These are phyloP conservation scores for Tretioscincus oriximinensis DNA, from an alignment of 2,113 vertebrate species.

Conservation along the genomic window DNA sequence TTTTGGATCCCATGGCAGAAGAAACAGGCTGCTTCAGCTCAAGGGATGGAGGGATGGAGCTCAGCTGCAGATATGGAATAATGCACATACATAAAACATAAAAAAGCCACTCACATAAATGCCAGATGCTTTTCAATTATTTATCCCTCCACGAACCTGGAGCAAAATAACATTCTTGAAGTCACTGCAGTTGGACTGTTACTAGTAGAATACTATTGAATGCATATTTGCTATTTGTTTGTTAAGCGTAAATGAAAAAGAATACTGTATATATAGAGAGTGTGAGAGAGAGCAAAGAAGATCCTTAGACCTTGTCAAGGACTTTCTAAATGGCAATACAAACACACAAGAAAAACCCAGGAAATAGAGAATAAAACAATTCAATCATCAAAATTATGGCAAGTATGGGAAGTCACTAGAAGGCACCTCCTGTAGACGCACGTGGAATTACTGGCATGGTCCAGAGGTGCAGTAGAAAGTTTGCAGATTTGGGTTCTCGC, in stretches of 20 bases:
- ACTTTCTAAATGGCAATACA: constrained; percentile 55
- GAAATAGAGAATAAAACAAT: neutral
- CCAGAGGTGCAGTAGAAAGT: too few species aligned
- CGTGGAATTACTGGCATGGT: too few species aligned
- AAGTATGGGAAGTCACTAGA: neutral
- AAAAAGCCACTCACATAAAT: constrained; percentile 41
- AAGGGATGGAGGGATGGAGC: constrained; percentile 41
- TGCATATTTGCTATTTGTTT: constrained; percentile 52
- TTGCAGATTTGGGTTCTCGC: too few species aligned
- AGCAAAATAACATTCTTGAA: constrained; percentile 51
- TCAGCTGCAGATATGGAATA: constrained; percentile 40
- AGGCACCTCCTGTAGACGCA: neutral
- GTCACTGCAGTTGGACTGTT: neutral
- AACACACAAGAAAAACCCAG: too few species aligned
- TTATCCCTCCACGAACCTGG: constrained; percentile 52
- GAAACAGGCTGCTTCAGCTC: constrained; percentile 15
- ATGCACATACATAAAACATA: constrained; percentile 60
- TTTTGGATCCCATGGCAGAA: neutral
- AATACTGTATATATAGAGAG: too few species aligned
- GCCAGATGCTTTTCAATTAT: constrained; percentile 67
- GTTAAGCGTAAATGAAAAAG: constrained; percentile 53
- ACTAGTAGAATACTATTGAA: constrained; percentile 35
- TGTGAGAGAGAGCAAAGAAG: constrained; percentile 29
- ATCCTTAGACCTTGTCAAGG: constrained; percentile 42
- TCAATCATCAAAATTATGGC: neutral